These are phyloP conservation scores for Aegithalos caudatus DNA, from an alignment of 2,113 vertebrate genomes.

Conservation along the genomic window DNA sequence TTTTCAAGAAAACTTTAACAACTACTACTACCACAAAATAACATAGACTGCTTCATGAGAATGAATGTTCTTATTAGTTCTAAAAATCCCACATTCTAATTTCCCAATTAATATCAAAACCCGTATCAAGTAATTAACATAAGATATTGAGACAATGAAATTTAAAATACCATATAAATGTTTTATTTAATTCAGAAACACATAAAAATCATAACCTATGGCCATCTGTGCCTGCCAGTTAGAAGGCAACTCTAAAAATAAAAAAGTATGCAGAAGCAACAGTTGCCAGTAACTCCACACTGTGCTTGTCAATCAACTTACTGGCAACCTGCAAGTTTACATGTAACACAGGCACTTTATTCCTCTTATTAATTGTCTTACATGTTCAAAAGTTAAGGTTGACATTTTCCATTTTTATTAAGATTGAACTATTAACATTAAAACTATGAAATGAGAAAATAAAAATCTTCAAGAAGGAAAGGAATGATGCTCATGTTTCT, in stretches of 20 bases:
- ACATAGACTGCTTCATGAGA: not conserved
- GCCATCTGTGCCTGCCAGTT: conserved; percentile 71
- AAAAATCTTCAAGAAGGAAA: not conserved
- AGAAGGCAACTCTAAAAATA: conserved; percentile 69
- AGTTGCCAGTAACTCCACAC: conserved; percentile 35
- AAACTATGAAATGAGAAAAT: not conserved
- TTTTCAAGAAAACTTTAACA: not conserved
- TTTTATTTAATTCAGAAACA: conserved; percentile 51
- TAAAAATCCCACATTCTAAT: not conserved
- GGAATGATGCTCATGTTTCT: not conserved
- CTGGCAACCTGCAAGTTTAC: not conserved
- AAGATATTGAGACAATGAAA: not conserved
- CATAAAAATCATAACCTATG: conserved; percentile 7
- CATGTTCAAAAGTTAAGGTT: not conserved
- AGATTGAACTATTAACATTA: not conserved
- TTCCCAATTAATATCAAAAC: not conserved
- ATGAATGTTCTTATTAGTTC: not conserved
- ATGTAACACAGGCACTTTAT: not conserved
- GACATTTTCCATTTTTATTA: not conserved
- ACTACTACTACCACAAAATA: not conserved
- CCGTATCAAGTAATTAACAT: not conserved
- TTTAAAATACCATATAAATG: conserved; percentile 16
- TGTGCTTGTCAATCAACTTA: conserved; percentile 15
- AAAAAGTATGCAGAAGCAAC: conserved; percentile 60
- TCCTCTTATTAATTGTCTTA: not conserved